phyloP scores from a whole-genome alignment of 1,140 invertebrate genomes.

The Ericerus pela region DNA sequence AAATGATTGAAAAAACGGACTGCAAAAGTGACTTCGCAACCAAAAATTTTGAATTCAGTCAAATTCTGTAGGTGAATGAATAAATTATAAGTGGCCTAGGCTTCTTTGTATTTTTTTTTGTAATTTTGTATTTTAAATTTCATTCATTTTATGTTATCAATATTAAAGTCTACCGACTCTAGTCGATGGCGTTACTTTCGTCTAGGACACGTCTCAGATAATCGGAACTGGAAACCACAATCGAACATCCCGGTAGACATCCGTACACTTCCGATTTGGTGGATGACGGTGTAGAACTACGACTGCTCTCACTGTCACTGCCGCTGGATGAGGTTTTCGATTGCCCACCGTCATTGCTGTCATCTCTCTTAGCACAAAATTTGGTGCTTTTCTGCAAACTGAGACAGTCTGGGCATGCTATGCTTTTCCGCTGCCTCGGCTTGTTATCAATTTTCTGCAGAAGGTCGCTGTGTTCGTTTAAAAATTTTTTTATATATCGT shows the following conservation, averaged over 20 bases:
- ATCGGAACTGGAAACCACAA: not conserved
- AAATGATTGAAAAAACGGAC: too few relatives aligned
- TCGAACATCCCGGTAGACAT: slow-evolving; percentile 1
- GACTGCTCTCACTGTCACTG: not conserved
- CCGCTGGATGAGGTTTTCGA: not conserved
- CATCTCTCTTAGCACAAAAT: too few relatives aligned
- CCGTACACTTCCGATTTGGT: not conserved
- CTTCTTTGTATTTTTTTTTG: too few relatives aligned
- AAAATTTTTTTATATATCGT: slow-evolving; percentile 68
- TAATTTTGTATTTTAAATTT: too few relatives aligned
- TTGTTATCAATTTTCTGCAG: not conserved
- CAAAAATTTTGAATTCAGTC: too few relatives aligned
- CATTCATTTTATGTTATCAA: too few relatives aligned
- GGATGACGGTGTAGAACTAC: not conserved
- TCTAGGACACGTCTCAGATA: not conserved
- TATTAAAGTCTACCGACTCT: too few relatives aligned
- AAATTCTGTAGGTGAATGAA: too few relatives aligned
- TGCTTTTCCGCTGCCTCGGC: not conserved
- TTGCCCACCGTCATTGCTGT: not conserved
- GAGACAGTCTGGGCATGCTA: not conserved
- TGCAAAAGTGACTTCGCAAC: too few relatives aligned
- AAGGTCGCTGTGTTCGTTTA: slow-evolving; percentile 47
- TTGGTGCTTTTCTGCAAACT: slow-evolving; percentile 1
- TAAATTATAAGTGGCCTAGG: too few relatives aligned
- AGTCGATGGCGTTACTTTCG: not conserved